Evolutionary conservation across 2,797 vertebrate genomes (phyloP).

Genomic region (Poecilia picta): DNA sequence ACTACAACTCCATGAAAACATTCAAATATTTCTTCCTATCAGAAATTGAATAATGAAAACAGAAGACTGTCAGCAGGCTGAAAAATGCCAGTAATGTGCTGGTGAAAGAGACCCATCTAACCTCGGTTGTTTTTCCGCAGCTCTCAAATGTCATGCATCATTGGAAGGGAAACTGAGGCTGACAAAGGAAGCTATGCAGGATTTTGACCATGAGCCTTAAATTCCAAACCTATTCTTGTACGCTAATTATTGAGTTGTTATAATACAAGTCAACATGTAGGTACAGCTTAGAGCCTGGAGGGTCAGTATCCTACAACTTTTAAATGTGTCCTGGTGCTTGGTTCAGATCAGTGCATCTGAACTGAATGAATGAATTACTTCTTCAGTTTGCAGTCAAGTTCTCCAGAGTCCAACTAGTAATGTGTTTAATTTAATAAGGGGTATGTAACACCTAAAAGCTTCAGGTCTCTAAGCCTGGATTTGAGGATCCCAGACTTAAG

Average conservation of each 20-base stretch:
- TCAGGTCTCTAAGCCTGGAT: no score
- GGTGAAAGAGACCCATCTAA: background rate
- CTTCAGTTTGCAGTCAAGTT: no score
- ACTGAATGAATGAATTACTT: no score
- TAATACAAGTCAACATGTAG: background rate
- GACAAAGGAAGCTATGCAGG: background rate
- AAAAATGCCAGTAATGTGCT: background rate
- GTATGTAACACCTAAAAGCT: no score
- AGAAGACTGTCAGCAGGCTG: slow-evolving; percentile 31
- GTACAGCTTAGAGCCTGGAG: background rate
- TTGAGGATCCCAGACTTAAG: background rate
- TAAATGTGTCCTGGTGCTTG: no score
- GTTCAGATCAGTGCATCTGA: no score
- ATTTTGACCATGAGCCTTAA: background rate
- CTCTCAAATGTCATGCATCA: background rate
- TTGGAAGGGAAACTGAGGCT: background rate
- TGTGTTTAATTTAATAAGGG: no score
- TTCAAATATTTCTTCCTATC: background rate
- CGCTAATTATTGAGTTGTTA: background rate
- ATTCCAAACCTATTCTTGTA: background rate
- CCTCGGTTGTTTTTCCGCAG: background rate
- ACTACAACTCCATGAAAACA: background rate
- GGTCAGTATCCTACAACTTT: no score
- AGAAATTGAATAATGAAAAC: background rate
- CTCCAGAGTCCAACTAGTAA: no score